Percentiles rank a stretch among this genome's conserved stretches.
Conservation (phyloP, 2,797 vertebrate genomes). For the Galaxias olidus region DNA sequence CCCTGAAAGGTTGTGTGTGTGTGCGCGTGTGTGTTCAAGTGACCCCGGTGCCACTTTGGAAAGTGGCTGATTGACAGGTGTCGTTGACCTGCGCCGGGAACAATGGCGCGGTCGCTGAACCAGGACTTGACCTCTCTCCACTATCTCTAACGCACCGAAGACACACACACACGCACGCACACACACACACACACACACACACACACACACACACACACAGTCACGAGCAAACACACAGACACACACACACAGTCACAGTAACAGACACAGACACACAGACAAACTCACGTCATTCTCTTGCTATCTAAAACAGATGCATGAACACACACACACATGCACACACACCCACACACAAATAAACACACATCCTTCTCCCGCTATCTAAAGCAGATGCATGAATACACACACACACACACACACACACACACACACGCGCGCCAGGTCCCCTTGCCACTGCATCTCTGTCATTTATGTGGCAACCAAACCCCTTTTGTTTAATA, state of each 20-base stretch:
- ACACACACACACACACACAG: not conserved
- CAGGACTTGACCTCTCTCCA: slow-evolving; percentile 46
- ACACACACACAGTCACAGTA: not conserved
- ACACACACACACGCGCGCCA: not conserved
- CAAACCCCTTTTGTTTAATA: slow-evolving; percentile 91
- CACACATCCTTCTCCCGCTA: no score
- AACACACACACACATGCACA: slow-evolving; percentile 1
- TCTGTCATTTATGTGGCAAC: slow-evolving; percentile 82
- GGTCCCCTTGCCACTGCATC: slow-evolving; percentile 57
- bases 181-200: slow-evolving; percentile 1
- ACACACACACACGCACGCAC: not conserved
- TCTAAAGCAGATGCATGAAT: not conserved
- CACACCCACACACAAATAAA: no score
- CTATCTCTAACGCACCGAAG: not conserved
- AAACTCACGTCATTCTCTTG: no score
- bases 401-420: not conserved
- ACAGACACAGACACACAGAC: no score
- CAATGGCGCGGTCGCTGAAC: slow-evolving; percentile 28
- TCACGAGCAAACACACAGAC: not conserved
- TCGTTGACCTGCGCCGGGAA: slow-evolving; percentile 21
- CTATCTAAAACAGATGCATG: no score
- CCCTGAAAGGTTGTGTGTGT: not conserved
- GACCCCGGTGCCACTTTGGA: not conserved
- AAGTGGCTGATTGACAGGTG: slow-evolving; percentile 62
- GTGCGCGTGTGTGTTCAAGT: no score